Conservation (phyloP, 1,140 invertebrate species). For the Drosophila dunni region DNA sequence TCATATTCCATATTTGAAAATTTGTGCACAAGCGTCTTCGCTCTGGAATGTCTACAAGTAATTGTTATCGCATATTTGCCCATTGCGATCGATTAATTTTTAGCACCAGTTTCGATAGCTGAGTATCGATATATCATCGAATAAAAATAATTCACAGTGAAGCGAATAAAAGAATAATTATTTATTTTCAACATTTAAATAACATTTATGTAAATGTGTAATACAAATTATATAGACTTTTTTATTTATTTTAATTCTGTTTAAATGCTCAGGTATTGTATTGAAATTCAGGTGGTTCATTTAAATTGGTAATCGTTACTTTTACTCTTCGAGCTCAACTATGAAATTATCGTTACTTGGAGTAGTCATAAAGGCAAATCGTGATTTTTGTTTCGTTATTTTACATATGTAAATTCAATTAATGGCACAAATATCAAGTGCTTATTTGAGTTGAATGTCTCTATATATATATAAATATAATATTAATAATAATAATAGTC, state of each 20-base stretch:
- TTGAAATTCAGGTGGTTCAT: slow-evolving; percentile 71
- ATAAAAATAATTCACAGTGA: background rate
- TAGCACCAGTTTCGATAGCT: no score
- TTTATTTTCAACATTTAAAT: slow-evolving; percentile 78
- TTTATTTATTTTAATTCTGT: slow-evolving; percentile 21
- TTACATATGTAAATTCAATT: slow-evolving; percentile 39
- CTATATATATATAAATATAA: slow-evolving; percentile 17
- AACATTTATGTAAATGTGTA: slow-evolving; percentile 65
- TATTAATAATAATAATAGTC: slow-evolving; percentile 40
- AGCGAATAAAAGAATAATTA: slow-evolving; percentile 71
- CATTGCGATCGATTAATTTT: background rate
- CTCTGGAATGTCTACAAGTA: background rate
- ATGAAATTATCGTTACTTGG: slow-evolving; percentile 29
- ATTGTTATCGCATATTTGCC: background rate
- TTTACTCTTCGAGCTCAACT: slow-evolving; percentile 52
- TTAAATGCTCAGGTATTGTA: slow-evolving; percentile 68
- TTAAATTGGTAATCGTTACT: slow-evolving; percentile 54
- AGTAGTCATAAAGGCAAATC: slow-evolving; percentile 48
- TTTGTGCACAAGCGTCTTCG: background rate
- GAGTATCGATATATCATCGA: background rate
- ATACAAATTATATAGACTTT: slow-evolving; percentile 43
- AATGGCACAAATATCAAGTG: slow-evolving; percentile 67
- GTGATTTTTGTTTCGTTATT: slow-evolving; percentile 13
- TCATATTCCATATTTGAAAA: slow-evolving; percentile 17
- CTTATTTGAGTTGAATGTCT: slow-evolving; percentile 19